Percentiles rank a stretch among this genome's conserved stretches.
Conservation (phyloP, 2,888 invertebrate species). For the Stomorhina lunata region DNA sequence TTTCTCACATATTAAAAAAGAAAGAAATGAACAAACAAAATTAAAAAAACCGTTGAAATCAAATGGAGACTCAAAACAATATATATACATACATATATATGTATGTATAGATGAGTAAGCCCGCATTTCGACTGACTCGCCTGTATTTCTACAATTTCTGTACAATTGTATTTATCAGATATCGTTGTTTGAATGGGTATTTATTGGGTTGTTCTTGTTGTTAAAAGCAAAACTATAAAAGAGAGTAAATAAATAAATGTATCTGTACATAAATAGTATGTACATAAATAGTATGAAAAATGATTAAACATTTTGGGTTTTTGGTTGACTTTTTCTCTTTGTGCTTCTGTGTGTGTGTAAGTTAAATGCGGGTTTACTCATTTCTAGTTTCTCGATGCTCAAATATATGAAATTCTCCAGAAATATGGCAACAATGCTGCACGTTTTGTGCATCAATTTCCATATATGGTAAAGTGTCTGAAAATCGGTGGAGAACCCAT, state of each 20-base stretch:
- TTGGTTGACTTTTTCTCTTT: slow-evolving; percentile 13
- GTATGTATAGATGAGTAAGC: slow-evolving; percentile 19
- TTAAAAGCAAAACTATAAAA: background rate
- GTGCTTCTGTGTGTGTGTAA: slow-evolving; percentile 23
- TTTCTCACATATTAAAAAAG: slow-evolving; percentile 37
- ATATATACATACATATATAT: background rate
- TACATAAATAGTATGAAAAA: slow-evolving; percentile 3
- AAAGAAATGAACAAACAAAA: slow-evolving; percentile 27
- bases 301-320: slow-evolving; percentile 28
- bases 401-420: slow-evolving; percentile 70
- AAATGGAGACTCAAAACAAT: slow-evolving; percentile 36
- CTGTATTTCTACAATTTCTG: slow-evolving; percentile 37
- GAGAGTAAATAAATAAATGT: slow-evolving; percentile 7
- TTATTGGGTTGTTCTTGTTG: background rate
- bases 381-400: slow-evolving; percentile 38
- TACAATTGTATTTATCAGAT: background rate
- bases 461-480: slow-evolving; percentile 80
- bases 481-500: slow-evolving; percentile 72
- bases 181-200: background rate
- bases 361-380: slow-evolving; percentile 54
- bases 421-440: slow-evolving; percentile 71
- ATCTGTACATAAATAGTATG: background rate
- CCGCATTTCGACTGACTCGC: slow-evolving; percentile 52
- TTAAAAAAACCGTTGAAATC: slow-evolving; percentile 31
- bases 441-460: slow-evolving; percentile 75